A percentile compares a stretch with the other conserved stretches of the same genome.
Evolutionary conservation across 2,797 vertebrate species (phyloP).

Genomic region (Acrossocheilus wenchowensis): DNA sequence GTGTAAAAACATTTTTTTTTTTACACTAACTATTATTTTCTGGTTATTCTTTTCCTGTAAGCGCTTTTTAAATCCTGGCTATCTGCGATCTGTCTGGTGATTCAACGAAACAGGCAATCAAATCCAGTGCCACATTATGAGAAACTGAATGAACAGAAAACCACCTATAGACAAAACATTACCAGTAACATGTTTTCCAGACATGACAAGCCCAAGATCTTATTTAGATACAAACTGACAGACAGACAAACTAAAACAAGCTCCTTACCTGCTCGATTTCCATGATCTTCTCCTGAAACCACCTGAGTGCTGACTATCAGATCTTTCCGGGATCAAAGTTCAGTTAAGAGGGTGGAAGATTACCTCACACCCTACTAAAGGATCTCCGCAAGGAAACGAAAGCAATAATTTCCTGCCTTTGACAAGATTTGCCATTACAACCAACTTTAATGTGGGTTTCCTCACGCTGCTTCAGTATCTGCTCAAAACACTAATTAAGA

Average conservation of each 20-base stretch:
- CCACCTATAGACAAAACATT: constrained; percentile 31
- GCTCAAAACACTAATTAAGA: constrained; percentile 16
- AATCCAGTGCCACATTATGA: neutral
- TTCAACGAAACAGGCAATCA: neutral
- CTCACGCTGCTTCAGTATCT: neutral
- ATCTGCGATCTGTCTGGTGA: constrained; percentile 28
- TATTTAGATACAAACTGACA: neutral
- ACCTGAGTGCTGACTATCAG: constrained; percentile 28
- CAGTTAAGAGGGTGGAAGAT: constrained; percentile 38
- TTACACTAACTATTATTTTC: neutral
- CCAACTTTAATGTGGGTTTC: constrained; percentile 23
- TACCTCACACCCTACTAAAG: constrained; percentile 24
- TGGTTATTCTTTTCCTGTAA: neutral
- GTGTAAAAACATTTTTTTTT: neutral
- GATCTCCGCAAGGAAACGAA: constrained; percentile 35
- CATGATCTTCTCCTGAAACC: constrained; percentile 45
- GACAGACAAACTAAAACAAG: neutral
- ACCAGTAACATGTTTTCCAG: neutral
- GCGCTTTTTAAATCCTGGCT: constrained; percentile 8
- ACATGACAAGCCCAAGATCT: neutral
- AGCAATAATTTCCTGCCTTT: constrained; percentile 35
- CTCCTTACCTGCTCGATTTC: constrained; percentile 44
- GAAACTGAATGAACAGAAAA: neutral
- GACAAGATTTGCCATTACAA: constrained; percentile 19
- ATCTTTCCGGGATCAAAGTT: constrained; percentile 58